Evolutionary conservation across 2,797 vertebrate species (phyloP).

Genomic region (Enteromius trimaculatus): DNA sequence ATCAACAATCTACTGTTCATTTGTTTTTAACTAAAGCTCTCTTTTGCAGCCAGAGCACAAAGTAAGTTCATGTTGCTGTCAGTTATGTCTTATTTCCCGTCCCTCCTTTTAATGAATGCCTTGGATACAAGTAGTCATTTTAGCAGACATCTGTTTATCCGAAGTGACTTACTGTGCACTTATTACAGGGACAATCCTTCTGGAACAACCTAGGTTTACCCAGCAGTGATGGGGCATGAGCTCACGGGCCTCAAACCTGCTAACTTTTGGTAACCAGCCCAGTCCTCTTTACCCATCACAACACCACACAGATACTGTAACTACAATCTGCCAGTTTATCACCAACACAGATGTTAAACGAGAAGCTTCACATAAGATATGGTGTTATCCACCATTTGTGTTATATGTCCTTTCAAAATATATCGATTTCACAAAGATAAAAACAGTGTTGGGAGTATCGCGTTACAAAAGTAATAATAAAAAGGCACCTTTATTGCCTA

Average conservation of each 20-base stretch:
- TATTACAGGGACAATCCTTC: conserved; percentile 29
- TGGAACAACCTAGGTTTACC: conserved; percentile 25
- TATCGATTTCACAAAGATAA: background rate
- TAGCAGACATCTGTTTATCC: conserved; percentile 40
- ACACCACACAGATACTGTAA: background rate
- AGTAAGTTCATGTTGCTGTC: background rate
- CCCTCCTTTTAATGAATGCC: conserved; percentile 39
- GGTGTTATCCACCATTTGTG: no score
- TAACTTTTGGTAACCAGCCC: conserved; percentile 11
- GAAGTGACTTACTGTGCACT: conserved; percentile 20
- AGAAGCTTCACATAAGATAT: background rate
- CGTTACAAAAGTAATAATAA: no score
- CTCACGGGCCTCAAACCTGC: background rate
- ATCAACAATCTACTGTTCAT: background rate
- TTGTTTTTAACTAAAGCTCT: background rate
- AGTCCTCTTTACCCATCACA: background rate
- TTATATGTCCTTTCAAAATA: conserved; percentile 12
- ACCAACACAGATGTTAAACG: conserved; percentile 2
- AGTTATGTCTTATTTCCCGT: conserved; percentile 33
- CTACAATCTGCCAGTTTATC: background rate
- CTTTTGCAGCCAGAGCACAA: conserved; percentile 6
- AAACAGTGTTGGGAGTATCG: no score
- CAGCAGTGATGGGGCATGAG: background rate
- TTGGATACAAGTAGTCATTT: conserved; percentile 37
- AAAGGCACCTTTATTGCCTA: no score